phyloP scores from a whole-genome alignment of 2,113 vertebrate genomes.

The Gymnorhina tibicen region DNA sequence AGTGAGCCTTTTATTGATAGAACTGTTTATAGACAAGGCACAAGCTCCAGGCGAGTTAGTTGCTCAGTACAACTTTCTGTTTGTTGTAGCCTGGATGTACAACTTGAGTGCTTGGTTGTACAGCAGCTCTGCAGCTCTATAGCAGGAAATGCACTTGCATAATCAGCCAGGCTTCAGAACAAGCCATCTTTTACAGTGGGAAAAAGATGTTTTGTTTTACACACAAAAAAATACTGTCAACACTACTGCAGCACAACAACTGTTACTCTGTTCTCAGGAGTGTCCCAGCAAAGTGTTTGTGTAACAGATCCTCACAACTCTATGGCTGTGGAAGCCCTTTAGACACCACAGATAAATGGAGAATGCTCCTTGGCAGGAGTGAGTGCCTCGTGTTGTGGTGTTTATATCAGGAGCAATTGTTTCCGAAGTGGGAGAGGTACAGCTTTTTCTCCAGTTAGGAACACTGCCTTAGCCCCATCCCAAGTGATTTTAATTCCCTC shows the following conservation, averaged over 20 bases:
- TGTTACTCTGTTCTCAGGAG: slow-evolving; percentile 13
- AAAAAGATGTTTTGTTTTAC: slow-evolving; percentile 22
- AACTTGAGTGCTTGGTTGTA: not conserved
- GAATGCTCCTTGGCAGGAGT: not conserved
- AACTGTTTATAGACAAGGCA: not conserved
- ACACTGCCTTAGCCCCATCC: not conserved
- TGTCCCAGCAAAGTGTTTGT: not conserved
- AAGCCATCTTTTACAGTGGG: not conserved
- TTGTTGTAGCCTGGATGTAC: not conserved
- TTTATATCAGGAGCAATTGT: not conserved
- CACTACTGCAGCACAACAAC: not conserved
- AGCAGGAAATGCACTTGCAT: not conserved
- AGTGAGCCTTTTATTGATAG: not conserved
- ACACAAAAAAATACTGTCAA: not conserved
- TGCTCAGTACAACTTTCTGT: not conserved
- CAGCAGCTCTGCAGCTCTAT: not conserved
- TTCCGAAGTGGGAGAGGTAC: not conserved
- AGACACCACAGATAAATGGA: not conserved
- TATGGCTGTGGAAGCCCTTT: not conserved
- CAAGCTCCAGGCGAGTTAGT: not conserved
- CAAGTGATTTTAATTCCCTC: not conserved
- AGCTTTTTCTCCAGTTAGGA: not conserved
- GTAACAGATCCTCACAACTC: not conserved
- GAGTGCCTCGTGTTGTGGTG: not conserved
- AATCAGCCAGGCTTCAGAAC: not conserved